A percentile compares a stretch with the other conserved stretches of the same genome.
These are phyloP conservation scores for Corythornis vintsioides DNA, from an alignment of 2,113 vertebrate genomes.

Conservation along the genomic window DNA sequence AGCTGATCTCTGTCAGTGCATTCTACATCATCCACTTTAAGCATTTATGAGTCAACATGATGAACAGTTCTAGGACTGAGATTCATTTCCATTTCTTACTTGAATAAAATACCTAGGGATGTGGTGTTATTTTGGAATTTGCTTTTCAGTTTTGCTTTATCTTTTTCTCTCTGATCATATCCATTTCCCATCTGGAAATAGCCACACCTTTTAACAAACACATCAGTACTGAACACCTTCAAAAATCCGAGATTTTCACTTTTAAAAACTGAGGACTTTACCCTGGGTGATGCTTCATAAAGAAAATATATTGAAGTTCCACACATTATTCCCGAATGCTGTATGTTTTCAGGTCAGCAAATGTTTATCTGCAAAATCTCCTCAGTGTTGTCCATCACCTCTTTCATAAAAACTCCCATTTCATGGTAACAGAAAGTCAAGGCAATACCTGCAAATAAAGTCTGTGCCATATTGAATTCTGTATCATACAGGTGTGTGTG, in stretches of 20 bases:
- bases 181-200: not conserved
- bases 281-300: not conserved
- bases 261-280: not conserved
- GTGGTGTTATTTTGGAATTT: not conserved
- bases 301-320: not conserved
- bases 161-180: not conserved
- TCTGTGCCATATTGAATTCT: not conserved
- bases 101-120: not conserved
- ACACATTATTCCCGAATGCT: not conserved
- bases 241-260: not conserved
- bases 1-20: not conserved
- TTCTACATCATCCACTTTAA: not conserved
- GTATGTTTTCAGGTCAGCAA: not conserved
- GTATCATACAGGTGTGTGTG: no score
- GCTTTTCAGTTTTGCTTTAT: not conserved
- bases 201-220: not conserved
- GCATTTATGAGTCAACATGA: not conserved
- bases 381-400: accelerated
- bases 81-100: not conserved
- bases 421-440: not conserved
- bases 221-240: not conserved
- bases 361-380: not conserved
- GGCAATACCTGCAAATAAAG: not conserved
- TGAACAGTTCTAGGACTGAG: not conserved
- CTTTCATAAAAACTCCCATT: not conserved